Conservation (phyloP, 2,797 vertebrate species). For the Clarias platycephalus region DNA sequence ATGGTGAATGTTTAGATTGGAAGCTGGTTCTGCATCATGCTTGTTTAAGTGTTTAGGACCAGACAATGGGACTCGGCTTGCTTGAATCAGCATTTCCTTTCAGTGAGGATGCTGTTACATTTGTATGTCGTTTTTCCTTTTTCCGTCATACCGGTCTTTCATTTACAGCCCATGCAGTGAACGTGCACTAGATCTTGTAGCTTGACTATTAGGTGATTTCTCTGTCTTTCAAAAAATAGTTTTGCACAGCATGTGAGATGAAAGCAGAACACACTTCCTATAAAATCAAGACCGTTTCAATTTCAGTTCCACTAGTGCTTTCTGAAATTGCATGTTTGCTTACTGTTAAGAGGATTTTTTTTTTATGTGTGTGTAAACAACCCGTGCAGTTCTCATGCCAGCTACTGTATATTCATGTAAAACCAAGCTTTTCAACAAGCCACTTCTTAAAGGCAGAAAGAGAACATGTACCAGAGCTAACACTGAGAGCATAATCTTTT, state of each 20-base stretch:
- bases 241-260: background rate
- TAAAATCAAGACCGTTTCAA: constrained; percentile 13
- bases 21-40: background rate
- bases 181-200: background rate
- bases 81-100: background rate
- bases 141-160: background rate
- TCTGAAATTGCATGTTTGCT: constrained; percentile 22
- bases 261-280: constrained; percentile 10
- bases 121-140: background rate
- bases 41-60: background rate
- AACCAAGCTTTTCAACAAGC: background rate
- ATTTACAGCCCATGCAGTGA: background rate
- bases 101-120: background rate
- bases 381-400: constrained; percentile 14
- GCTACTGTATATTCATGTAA: background rate
- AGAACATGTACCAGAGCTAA: background rate
- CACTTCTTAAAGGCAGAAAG: constrained; percentile 4
- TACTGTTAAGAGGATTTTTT: background rate
- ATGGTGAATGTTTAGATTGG: background rate
- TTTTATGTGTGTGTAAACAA: background rate
- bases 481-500: background rate
- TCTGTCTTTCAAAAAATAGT: background rate
- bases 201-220: background rate
- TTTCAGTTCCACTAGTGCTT: constrained; percentile 39
- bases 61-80: background rate